Conservation (phyloP, 1,140 invertebrate species). For the Helicorthomorpha holstii region DNA sequence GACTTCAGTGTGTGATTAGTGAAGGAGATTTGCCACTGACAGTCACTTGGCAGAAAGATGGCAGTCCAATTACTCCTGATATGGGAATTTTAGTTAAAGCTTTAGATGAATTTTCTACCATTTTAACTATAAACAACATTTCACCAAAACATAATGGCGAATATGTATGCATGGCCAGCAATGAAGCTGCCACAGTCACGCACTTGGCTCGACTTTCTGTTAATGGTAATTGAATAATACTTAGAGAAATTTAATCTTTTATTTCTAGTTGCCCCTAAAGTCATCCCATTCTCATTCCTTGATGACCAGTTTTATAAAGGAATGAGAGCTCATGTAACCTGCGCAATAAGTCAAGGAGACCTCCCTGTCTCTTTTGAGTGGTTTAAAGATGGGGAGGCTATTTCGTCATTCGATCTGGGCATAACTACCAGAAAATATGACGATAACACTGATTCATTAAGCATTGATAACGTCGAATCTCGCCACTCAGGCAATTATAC, state of each 20-base stretch:
- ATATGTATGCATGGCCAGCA: too few species aligned
- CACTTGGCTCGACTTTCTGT: slow-evolving; percentile 24
- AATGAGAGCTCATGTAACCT: too few species aligned
- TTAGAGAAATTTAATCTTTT: too few species aligned
- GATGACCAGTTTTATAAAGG: too few species aligned
- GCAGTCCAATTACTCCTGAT: too few species aligned
- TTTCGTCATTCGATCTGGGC: slow-evolving; percentile 18
- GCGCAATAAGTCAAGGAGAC: slow-evolving; percentile 63
- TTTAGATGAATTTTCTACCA: slow-evolving; percentile 24
- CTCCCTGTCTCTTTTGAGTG: slow-evolving; percentile 53
- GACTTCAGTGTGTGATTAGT: too few species aligned
- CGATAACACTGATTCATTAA: slow-evolving; percentile 26
- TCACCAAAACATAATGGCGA: too few species aligned
- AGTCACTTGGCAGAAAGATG: too few species aligned
- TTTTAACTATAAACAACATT: too few species aligned
- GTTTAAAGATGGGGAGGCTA: slow-evolving; percentile 52
- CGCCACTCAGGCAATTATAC: slow-evolving; percentile 62
- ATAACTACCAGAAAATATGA: background rate
- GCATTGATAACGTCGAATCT: slow-evolving; percentile 52
- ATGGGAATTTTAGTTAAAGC: slow-evolving; percentile 19
- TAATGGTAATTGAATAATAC: slow-evolving; percentile 18
- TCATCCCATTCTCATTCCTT: slow-evolving; percentile 74
- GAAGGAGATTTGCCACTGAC: too few species aligned
- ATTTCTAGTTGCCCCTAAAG: slow-evolving; percentile 61
- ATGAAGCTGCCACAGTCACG: too few species aligned